Evolutionary conservation across 2,113 vertebrate species (phyloP).

Genomic region (Rhizomys pruinosus): DNA sequence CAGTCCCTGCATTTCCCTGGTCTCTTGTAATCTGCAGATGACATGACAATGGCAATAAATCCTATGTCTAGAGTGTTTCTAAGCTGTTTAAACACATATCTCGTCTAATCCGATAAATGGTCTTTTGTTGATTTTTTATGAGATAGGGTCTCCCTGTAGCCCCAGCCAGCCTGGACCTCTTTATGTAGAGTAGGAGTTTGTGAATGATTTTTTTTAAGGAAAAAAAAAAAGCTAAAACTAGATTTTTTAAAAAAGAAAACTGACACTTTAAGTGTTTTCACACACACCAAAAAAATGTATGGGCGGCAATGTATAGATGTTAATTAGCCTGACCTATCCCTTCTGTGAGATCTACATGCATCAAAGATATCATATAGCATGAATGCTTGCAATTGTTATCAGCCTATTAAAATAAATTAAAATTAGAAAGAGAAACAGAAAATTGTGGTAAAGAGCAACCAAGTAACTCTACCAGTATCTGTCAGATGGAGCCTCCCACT

Average conservation of each 20-base stretch:
- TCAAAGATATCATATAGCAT: no score
- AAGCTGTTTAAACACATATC: background rate
- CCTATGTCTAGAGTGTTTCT: background rate
- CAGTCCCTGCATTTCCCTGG: background rate
- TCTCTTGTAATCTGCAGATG: no score
- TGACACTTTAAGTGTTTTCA: background rate
- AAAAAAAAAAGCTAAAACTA: no score
- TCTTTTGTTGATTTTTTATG: background rate
- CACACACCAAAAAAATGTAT: background rate
- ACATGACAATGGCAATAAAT: background rate
- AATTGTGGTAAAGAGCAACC: background rate
- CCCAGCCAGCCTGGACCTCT: no score
- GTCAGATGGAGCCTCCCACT: background rate
- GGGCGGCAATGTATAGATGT: background rate
- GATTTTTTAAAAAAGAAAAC: constrained; percentile 40
- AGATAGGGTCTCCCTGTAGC: background rate
- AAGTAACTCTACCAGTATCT: background rate
- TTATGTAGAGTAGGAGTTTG: no score
- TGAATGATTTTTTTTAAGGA: no score
- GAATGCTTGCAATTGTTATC: background rate
- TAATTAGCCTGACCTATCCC: background rate
- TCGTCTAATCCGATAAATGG: background rate
- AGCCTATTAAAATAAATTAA: background rate
- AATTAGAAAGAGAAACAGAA: background rate
- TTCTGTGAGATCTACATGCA: background rate